Percentiles rank a stretch among this genome's conserved stretches.
phyloP scores from a whole-genome alignment of 2,797 vertebrate species.

The Cottoperca gobio region DNA sequence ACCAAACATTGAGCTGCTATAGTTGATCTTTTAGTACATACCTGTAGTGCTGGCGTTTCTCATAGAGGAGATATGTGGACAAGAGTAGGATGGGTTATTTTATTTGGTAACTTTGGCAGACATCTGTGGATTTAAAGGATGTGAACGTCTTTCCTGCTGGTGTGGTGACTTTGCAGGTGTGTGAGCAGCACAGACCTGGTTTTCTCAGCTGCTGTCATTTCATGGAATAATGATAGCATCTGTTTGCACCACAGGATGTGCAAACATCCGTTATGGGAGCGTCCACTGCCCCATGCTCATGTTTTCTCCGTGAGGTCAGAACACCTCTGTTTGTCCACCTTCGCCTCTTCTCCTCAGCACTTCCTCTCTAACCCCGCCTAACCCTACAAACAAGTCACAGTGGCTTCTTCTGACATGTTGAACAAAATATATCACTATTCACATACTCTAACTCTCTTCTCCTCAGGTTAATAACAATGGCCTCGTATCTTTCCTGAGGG shows the following conservation, averaged over 20 bases:
- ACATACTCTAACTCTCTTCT: constrained; percentile 6
- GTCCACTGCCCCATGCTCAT: constrained; percentile 43
- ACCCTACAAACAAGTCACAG: constrained; percentile 25
- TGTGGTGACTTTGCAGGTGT: constrained; percentile 62
- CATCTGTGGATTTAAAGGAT: constrained; percentile 50
- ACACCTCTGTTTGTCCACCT: constrained; percentile 45
- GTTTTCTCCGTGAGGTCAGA: constrained; percentile 56
- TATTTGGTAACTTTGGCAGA: constrained; percentile 53
- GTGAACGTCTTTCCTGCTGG: constrained; percentile 43
- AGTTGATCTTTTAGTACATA: not conserved
- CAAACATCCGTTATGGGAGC: constrained; percentile 72
- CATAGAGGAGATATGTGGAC: constrained; percentile 38
- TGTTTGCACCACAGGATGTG: constrained; percentile 75
- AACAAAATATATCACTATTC: not conserved
- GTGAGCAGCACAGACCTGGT: constrained; percentile 42
- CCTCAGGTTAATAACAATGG: constrained; percentile 98
- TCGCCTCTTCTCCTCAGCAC: constrained; percentile 36
- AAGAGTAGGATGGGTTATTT: constrained; percentile 36
- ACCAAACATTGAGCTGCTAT: not conserved
- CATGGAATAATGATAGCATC: constrained; percentile 65
- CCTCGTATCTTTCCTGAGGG: constrained; percentile 96
- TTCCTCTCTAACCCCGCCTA: constrained; percentile 19
- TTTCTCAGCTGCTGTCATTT: constrained; percentile 73
- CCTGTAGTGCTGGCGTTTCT: constrained; percentile 25
- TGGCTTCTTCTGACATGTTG: constrained; percentile 26